Conservation (phyloP, 2,797 vertebrate species). For the Phataginus tetradactyla region DNA sequence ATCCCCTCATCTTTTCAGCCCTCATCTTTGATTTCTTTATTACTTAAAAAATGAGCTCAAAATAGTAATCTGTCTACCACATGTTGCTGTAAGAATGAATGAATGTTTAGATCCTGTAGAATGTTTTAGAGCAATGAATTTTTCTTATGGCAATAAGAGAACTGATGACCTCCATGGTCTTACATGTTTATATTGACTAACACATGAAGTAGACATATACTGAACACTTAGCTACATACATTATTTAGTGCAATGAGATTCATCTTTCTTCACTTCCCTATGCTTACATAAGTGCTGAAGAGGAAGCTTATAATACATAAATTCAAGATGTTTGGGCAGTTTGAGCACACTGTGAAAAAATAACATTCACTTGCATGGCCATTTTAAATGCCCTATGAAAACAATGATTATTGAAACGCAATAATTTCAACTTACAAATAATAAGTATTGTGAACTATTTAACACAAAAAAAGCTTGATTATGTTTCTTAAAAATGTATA, state of each 20-base stretch:
- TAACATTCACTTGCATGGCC: neutral
- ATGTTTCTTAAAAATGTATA: neutral
- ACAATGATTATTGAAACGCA: neutral
- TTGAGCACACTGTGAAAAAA: neutral
- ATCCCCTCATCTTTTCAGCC: neutral
- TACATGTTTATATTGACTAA: neutral
- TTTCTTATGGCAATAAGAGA: neutral
- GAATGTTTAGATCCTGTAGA: neutral
- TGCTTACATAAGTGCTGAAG: neutral
- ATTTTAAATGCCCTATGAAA: neutral
- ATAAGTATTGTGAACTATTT: neutral
- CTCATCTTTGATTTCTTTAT: neutral
- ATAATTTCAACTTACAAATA: neutral
- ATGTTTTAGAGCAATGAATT: neutral
- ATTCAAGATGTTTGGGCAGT: neutral
- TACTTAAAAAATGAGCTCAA: neutral
- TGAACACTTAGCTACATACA: neutral
- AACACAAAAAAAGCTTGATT: neutral
- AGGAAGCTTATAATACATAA: neutral
- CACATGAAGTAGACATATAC: neutral
- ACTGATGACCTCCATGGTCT: neutral
- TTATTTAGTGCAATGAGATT: neutral
- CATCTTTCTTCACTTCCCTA: neutral
- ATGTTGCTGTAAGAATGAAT: neutral
- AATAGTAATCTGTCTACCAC: neutral